Evolutionary conservation across 1,140 invertebrate genomes (phyloP).

Genomic region (Acromyrmex heyeri): DNA sequence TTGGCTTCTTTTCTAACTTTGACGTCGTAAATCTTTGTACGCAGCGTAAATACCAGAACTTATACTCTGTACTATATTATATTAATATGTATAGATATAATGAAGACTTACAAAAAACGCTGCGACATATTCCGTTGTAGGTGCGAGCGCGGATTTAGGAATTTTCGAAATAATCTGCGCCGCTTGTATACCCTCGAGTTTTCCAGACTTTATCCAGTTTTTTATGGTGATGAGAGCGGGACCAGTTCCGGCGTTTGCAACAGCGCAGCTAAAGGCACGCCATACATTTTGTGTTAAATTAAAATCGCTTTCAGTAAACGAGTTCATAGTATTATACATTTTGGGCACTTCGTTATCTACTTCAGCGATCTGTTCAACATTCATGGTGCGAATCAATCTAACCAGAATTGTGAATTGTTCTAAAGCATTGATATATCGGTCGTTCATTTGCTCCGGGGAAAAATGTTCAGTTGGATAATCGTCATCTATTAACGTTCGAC

Average conservation of each 20-base stretch:
- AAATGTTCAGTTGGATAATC: slow-evolving; percentile 73
- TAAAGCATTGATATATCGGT: slow-evolving; percentile 71
- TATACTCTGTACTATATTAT: not conserved
- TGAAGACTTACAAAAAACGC: slow-evolving; percentile 87
- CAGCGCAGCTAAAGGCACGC: slow-evolving; percentile 88
- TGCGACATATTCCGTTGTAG: slow-evolving; percentile 89
- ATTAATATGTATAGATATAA: not conserved
- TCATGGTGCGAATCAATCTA: slow-evolving; percentile 88
- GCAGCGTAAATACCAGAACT: too few relatives aligned
- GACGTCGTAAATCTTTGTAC: too few relatives aligned
- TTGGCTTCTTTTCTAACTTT: too few relatives aligned
- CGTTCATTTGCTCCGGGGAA: not conserved
- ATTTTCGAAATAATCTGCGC: slow-evolving; percentile 87
- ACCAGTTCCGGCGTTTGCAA: slow-evolving; percentile 89
- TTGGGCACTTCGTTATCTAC: slow-evolving; percentile 53
- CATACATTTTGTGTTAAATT: slow-evolving; percentile 73
- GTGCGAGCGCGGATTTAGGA: slow-evolving; percentile 86
- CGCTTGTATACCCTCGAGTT: slow-evolving; percentile 87
- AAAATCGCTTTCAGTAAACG: too few relatives aligned
- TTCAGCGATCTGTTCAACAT: slow-evolving; percentile 86
- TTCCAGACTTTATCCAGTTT: slow-evolving; percentile 87
- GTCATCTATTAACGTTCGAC: slow-evolving; percentile 82
- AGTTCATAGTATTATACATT: too few relatives aligned
- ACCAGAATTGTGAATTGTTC: slow-evolving; percentile 89
- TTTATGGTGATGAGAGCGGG: slow-evolving; percentile 89